These are phyloP conservation scores for Metaphire vulgaris DNA, from an alignment of 1,140 invertebrate genomes.

Conservation along the genomic window DNA sequence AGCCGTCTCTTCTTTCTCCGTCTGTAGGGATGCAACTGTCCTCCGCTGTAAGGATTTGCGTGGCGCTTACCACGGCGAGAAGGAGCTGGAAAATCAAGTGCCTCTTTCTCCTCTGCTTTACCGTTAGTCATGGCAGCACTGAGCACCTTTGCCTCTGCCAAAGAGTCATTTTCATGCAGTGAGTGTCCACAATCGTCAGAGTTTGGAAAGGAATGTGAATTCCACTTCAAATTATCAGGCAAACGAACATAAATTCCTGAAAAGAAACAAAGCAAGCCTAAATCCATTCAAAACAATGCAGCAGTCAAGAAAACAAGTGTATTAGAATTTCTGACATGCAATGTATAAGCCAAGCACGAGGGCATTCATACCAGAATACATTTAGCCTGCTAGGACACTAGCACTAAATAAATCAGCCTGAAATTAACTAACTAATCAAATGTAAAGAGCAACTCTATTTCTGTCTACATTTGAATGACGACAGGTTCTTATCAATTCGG, in stretches of 20 bases:
- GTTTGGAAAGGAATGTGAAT: not conserved
- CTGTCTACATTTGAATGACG: no score
- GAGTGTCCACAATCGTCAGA: constrained; percentile 23
- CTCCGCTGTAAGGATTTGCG: constrained; percentile 10
- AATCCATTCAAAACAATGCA: constrained; percentile 1
- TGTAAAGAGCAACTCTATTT: no score
- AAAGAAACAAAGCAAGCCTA: constrained; percentile 29
- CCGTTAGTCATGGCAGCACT: not conserved
- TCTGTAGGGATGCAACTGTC: constrained; percentile 21
- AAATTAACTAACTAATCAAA: no score
- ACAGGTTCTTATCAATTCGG: no score
- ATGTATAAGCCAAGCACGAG: no score
- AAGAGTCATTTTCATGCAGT: not conserved
- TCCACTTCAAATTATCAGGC: constrained; percentile 28
- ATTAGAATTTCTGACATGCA: no score
- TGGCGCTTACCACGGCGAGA: not conserved
- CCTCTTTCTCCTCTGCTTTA: not conserved
- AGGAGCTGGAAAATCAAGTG: not conserved
- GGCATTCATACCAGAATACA: no score
- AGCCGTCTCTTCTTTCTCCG: constrained; percentile 15
- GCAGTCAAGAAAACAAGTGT: no score
- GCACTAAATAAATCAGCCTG: no score
- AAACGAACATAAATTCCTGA: constrained; percentile 39
- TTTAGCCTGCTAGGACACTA: no score
- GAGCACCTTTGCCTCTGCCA: not conserved